These are phyloP conservation scores for Idaea aversata DNA, from an alignment of 2,888 invertebrate species.

Conservation along the genomic window DNA sequence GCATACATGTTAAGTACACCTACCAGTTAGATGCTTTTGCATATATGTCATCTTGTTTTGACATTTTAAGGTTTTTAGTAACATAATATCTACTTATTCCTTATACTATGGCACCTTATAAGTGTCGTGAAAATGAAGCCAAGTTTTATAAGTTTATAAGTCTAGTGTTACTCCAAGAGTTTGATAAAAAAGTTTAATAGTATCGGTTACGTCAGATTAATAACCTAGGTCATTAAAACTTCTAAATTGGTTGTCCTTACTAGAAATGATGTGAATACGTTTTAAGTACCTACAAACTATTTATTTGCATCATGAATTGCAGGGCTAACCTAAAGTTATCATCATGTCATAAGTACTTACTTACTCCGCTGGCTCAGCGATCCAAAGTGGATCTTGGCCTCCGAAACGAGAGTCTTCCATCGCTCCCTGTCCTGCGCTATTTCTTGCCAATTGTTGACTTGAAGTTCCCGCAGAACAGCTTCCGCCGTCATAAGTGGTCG, in stretches of 20 bases:
- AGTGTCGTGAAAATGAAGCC: not conserved
- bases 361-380: no score
- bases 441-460: no score
- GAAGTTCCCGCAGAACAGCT: no score
- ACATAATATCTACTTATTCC: not conserved
- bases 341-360: not conserved
- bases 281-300: no score
- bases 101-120: not conserved
- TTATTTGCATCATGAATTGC: no score
- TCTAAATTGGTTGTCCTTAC: not conserved
- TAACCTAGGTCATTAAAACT: not conserved
- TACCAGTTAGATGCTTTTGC: conserved; percentile 10
- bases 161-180: not conserved
- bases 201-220: no score
- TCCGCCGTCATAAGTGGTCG: no score
- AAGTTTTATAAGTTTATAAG: no score
- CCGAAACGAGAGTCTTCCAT: no score
- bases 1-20: not conserved
- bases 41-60: conserved; percentile 12
- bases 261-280: not conserved
- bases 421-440: no score
- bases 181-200: not conserved
- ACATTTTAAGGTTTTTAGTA: not conserved
- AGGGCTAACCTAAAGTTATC: not conserved
- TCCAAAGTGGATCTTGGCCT: no score